phyloP scores from a whole-genome alignment of 2,888 invertebrate genomes.

The Volucella inflata region DNA sequence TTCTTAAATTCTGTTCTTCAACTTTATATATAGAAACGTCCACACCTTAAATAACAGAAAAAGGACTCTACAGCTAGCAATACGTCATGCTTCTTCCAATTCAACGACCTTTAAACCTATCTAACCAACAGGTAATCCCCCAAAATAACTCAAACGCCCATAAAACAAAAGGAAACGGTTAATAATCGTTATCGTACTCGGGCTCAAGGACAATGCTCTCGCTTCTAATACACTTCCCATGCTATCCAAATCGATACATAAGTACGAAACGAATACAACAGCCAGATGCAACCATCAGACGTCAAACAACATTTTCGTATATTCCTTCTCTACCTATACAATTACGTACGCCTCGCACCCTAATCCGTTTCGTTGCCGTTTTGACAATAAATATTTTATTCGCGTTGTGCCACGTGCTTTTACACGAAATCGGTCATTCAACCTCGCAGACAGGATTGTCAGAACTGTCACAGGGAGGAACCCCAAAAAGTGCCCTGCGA shows the following conservation, averaged over 20 bases:
- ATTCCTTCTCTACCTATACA: not conserved
- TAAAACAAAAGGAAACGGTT: too few relatives aligned
- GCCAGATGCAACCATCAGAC: constrained; percentile 12
- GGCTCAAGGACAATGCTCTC: too few relatives aligned
- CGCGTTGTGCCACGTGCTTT: constrained; percentile 52
- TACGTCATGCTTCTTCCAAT: too few relatives aligned
- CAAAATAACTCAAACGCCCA: not conserved
- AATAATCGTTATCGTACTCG: too few relatives aligned
- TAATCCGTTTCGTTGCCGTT: constrained; percentile 19
- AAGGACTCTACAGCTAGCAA: too few relatives aligned
- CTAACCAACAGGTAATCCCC: constrained; percentile 18
- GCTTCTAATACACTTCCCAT: too few relatives aligned
- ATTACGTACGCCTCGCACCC: not conserved
- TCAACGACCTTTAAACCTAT: not conserved
- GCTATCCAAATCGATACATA: not conserved
- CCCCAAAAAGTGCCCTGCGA: constrained; percentile 70
- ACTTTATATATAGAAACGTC: too few relatives aligned
- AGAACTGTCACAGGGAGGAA: constrained; percentile 49
- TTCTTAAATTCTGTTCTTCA: too few relatives aligned
- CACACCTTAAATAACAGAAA: too few relatives aligned
- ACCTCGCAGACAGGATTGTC: constrained; percentile 58
- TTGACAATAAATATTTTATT: constrained; percentile 62
- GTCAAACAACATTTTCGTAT: not conserved
- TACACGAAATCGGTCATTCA: constrained; percentile 72
- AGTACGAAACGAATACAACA: not conserved